phyloP scores from a whole-genome alignment of 2,888 invertebrate genomes.

The Eristalinus sepulchralis region DNA sequence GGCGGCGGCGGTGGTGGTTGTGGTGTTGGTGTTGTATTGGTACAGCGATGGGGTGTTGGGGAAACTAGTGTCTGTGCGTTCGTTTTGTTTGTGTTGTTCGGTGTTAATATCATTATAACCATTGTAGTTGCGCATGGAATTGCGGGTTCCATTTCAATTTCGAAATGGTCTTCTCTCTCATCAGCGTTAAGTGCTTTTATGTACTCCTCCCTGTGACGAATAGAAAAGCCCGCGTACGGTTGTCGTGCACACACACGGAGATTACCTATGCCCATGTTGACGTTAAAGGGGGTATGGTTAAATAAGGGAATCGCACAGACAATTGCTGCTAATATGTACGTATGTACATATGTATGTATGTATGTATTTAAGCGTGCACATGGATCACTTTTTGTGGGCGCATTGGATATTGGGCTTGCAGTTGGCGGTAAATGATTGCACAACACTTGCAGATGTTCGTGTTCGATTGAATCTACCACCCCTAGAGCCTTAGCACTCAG shows the following conservation, averaged over 20 bases:
- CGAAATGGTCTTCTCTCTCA: constrained; percentile 58
- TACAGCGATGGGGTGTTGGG: background rate
- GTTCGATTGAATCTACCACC: constrained; percentile 31
- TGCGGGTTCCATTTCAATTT: constrained; percentile 61
- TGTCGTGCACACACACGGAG: constrained; percentile 7
- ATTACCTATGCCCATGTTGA: constrained; percentile 19
- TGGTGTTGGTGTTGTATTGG: background rate
- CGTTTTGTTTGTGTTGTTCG: constrained; percentile 67
- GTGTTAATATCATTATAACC: constrained; percentile 69
- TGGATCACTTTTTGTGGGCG: constrained; percentile 17
- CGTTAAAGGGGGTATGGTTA: background rate
- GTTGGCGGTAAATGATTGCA: constrained; percentile 38
- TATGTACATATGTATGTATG: background rate
- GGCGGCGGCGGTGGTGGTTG: constrained; percentile 17
- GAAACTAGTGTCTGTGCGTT: constrained; percentile 19
- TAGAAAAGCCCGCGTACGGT: constrained; percentile 37
- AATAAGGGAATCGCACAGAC: background rate
- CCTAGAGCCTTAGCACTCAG: background rate
- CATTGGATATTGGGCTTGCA: constrained; percentile 37
- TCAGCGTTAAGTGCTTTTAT: constrained; percentile 70
- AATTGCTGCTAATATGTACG: background rate
- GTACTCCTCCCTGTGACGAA: constrained; percentile 59
- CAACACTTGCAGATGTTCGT: constrained; percentile 50
- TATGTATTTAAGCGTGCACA: background rate
- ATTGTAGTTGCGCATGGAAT: constrained; percentile 70